Base-by-base conservation (phyloP, 2,888 invertebrate species). In the Drosophila pegasa region DNA sequence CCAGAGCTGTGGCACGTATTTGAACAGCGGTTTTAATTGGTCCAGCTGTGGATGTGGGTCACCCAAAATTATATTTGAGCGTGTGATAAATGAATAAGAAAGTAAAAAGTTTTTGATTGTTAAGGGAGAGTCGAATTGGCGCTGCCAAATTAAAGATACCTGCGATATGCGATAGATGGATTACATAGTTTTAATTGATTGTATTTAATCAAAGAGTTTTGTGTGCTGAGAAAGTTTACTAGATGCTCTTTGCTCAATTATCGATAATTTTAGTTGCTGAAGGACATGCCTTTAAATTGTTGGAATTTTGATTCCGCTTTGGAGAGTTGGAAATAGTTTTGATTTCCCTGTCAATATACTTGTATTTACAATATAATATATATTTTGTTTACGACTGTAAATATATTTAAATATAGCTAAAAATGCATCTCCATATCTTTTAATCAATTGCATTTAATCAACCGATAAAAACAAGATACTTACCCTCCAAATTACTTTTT, bases 21-120 rank as follows among this genome's bases (percentile, higher is more conserved):
- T 70, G 69, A 68, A 61, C 50, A 51, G 70, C 63, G 71, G 59
- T 51, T 83, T 78, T 75, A 81, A 81, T 83, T 86, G 78, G 52
- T 78, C 66, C 20, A 60, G 61, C 45, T 54, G 38, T 54, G 38
- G 33, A 14, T 60, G 54, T 45, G 61, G 57, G 25, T 47, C 64
- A 51, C 58, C 63, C 64, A 64, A 31, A 48, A 35, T 38, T 56
- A 25, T 55, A 57, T 47, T 35, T 57, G 37, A 62, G 40, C 41
- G 31, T 62, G 56, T 62, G 56, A 59, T 62, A 51, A 59, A 66
- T 66, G 35, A 18, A 40, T 57, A 38, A 25, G 43, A 56, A 57
- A 54, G 25, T 16, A n/a, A 8, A 58, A 65, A 75, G 43, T 50
- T 66, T n/a, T 20, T 31, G 20, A 41, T 54, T 52, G 51, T 38